Percentiles rank a stretch among this genome's conserved stretches.
Conservation (phyloP, 2,113 vertebrate species). For the Amia ocellicauda region DNA sequence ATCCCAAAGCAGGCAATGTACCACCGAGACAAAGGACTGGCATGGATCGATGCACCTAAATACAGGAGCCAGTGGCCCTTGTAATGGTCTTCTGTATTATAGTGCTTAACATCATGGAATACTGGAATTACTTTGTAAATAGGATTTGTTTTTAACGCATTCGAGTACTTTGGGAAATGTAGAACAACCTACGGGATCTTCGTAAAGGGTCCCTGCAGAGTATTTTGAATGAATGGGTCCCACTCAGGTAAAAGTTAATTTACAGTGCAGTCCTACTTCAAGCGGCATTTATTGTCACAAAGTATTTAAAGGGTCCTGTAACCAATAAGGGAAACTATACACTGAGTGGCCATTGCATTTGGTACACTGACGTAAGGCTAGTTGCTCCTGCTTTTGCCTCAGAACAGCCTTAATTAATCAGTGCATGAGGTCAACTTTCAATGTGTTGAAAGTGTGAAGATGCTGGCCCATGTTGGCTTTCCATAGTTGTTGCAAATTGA, state of each 20-base stretch:
- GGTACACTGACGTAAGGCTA: too few relatives aligned
- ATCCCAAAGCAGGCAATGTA: slow-evolving; percentile 18
- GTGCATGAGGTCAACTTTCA: too few relatives aligned
- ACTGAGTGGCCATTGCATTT: too few relatives aligned
- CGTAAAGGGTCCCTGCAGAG: not conserved
- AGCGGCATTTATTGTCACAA: too few relatives aligned
- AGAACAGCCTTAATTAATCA: too few relatives aligned
- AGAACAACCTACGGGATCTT: too few relatives aligned
- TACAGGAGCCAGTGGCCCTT: slow-evolving; percentile 15
- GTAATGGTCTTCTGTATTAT: slow-evolving; percentile 29
- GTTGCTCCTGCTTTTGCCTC: too few relatives aligned
- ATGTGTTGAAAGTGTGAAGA: too few relatives aligned
- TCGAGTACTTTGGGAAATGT: not conserved
- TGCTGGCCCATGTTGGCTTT: too few relatives aligned
- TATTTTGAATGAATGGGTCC: not conserved
- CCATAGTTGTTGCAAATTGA: too few relatives aligned
- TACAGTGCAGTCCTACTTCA: not conserved
- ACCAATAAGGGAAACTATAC: too few relatives aligned
- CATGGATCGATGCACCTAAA: slow-evolving; percentile 30
- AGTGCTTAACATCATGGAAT: slow-evolving; percentile 25
- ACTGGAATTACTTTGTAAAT: slow-evolving; percentile 12
- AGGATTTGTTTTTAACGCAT: slow-evolving; percentile 8
- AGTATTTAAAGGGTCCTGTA: too few relatives aligned
- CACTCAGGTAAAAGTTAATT: not conserved
- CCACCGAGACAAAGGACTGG: slow-evolving; percentile 25